Percentiles rank a stretch among this genome's conserved stretches.
These are phyloP conservation scores for Zaprionus ghesquierei DNA, from an alignment of 1,140 invertebrate species.

Conservation along the genomic window DNA sequence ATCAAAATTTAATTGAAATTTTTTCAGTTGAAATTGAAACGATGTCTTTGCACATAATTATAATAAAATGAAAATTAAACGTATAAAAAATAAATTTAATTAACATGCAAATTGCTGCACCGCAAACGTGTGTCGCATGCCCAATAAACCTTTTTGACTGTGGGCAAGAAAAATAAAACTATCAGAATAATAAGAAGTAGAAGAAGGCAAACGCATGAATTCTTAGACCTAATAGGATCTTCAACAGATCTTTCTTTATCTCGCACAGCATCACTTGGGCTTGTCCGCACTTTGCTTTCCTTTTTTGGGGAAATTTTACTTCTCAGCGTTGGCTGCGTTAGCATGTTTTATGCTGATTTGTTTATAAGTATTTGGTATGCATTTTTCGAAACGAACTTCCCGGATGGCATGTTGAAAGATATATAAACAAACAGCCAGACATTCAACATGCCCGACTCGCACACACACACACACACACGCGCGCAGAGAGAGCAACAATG, in stretches of 20 bases:
- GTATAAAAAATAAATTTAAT: neutral
- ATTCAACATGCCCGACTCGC: neutral
- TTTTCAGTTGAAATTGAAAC: too few relatives aligned
- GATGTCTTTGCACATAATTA: neutral
- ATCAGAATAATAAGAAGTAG: neutral
- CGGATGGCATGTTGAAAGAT: slow-evolving; percentile 79
- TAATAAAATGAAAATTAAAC: neutral
- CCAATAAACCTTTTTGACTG: neutral
- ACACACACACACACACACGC: too few relatives aligned
- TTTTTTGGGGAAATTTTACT: slow-evolving; percentile 36
- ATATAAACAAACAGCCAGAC: slow-evolving; percentile 69
- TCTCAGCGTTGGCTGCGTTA: slow-evolving; percentile 16
- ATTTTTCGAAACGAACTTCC: slow-evolving; percentile 79
- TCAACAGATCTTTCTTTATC: neutral
- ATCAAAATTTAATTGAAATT: too few relatives aligned
- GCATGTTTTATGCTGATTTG: slow-evolving; percentile 78
- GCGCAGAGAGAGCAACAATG: slow-evolving; percentile 37
- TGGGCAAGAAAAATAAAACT: neutral
- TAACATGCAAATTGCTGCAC: neutral
- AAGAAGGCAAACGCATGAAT: neutral
- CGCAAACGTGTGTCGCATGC: neutral
- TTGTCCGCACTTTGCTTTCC: neutral
- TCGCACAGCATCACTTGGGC: slow-evolving; percentile 2
- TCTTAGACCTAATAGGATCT: neutral
- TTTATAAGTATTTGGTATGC: slow-evolving; percentile 71